Evolutionary conservation across 2,113 vertebrate genomes (phyloP).

Genomic region (Corythornis cristatus): DNA sequence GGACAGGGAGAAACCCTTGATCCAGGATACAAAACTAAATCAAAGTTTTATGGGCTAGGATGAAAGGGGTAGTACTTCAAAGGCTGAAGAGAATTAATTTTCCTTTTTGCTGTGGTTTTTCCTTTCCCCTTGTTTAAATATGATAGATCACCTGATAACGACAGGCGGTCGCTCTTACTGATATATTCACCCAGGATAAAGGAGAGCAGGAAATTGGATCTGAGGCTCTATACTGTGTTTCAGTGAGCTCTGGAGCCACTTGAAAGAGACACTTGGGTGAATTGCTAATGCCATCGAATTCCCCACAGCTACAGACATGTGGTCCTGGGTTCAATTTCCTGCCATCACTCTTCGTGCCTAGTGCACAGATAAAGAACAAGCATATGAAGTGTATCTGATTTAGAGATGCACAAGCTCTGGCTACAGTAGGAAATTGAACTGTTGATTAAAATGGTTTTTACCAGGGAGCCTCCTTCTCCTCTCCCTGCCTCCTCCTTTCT

Average conservation of each 20-base stretch:
- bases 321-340: conserved; percentile 60
- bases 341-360: neutral
- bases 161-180: neutral
- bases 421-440: conserved; percentile 29
- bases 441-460: neutral
- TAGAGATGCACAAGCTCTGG: neutral
- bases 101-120: conserved; percentile 7
- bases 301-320: neutral
- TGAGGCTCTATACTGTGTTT: neutral
- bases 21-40: neutral
- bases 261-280: neutral
- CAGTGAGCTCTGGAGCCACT: neutral
- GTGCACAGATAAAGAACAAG: neutral
- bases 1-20: neutral
- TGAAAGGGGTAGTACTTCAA: conserved; percentile 42
- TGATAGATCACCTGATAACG: conserved; percentile 50
- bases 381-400: conserved; percentile 43
- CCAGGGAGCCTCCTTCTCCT: neutral
- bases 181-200: conserved; percentile 9
- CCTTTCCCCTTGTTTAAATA: conserved; percentile 47
- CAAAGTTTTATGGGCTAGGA: conserved; percentile 27
- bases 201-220: conserved; percentile 63
- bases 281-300: neutral
- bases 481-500: neutral
- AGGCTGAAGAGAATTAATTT: conserved; percentile 47